Percentiles rank a stretch among this genome's conserved stretches.
Conservation (phyloP, 2,113 vertebrate species). For the Accipiter cooperii region DNA sequence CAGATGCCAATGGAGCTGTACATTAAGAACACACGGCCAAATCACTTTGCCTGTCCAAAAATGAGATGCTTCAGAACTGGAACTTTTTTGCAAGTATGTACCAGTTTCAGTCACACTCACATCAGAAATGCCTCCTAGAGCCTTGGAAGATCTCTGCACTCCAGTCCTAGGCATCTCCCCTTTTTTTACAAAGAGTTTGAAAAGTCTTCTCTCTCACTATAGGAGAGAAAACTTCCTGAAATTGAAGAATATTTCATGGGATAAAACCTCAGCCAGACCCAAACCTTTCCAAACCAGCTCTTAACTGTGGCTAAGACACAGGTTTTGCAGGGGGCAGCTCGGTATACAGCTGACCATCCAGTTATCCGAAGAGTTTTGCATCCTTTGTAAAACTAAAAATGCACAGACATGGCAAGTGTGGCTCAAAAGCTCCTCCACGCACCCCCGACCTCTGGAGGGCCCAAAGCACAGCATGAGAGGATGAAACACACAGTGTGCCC, state of each 20-base stretch:
- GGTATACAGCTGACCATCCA: too few species aligned
- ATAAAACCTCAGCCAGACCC: neutral
- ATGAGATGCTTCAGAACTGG: neutral
- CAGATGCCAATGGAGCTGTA: neutral
- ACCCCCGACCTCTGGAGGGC: neutral
- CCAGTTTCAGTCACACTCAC: neutral
- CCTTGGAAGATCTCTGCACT: neutral
- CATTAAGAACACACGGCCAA: neutral
- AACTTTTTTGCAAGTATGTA: neutral
- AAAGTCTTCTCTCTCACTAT: neutral
- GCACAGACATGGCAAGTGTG: neutral
- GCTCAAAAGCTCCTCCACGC: neutral
- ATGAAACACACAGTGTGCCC: rapidly evolving
- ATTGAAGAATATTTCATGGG: neutral
- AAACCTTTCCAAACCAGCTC: neutral
- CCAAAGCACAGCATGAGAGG: neutral
- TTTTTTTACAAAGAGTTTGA: neutral
- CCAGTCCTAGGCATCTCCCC: too few species aligned
- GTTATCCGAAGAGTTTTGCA: neutral
- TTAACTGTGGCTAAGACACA: neutral
- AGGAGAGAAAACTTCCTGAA: neutral
- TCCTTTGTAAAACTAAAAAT: neutral
- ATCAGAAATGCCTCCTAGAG: neutral
- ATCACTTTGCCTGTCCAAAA: neutral
- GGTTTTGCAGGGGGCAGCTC: neutral